Base-by-base conservation (phyloP, 2,113 vertebrate genomes). In the Podocnemis expansa region DNA sequence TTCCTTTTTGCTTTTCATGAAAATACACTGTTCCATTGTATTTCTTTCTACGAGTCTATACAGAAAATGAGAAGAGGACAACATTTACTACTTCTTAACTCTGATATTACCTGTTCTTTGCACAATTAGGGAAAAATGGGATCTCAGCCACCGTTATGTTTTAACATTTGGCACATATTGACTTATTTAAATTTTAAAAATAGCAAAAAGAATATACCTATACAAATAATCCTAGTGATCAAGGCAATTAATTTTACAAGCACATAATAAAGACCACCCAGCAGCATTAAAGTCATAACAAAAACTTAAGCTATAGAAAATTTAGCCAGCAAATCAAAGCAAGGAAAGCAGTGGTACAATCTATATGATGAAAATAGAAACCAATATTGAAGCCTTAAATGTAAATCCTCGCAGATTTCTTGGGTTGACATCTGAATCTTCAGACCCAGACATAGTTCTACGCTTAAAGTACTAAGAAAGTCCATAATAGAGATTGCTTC, bases 1-100 rank as follows among this genome's bases (percentile, higher is more conserved):
- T 81, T 96, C 81, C 9, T 79, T 83, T 83, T n/a, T 96, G 81
- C 9, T 79, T 83, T 83, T n/a, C 7, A 81, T 41, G 88, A 87
- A 91, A 91, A 82, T 8, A 1, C 34, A 5, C 10, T 13, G 87
- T 58, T 89, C 10, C 9, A 45, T 84, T 89, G 76, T 49, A 78
- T 82, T 49, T 60, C 17, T 80, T 17, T 88, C 27, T 88, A 38
- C 82, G 4, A 1, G 22, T 55, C 52, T 87, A 52, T 78, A 38
- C 75, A 87, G 43, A 29, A 0, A 81, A 10, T 45, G 1, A 47
- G 25, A 85, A 87, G 4, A 85, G 1, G 1, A 43, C 82, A n/a
- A 0, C 22, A 86, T 34, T 34, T 17, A n/a, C 22, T 58, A 83
- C 43, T 75, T 25, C 3, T 4, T 1, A 3, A 0, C 60, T 67